Conservation (phyloP, 2,888 invertebrate genomes). For the Zaprionus lineosus region DNA sequence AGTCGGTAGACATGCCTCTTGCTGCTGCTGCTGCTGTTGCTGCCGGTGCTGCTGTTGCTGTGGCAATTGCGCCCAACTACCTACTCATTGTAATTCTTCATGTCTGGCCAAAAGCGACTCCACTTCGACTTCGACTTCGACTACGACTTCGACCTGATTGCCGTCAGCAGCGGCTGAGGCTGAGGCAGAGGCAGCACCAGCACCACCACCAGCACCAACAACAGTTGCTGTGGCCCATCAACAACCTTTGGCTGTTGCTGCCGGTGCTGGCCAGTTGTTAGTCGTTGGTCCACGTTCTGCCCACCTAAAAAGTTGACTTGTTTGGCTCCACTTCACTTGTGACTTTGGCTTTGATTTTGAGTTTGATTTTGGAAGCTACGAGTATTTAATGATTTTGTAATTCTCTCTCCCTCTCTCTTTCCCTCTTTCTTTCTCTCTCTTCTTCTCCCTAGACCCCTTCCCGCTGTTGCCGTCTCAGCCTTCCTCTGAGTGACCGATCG, state of each 20-base stretch:
- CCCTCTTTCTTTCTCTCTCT: not conserved
- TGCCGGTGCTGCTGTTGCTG: conserved; percentile 35
- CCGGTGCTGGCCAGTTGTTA: conserved; percentile 32
- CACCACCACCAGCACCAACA: conserved; percentile 32
- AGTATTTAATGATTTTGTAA: conserved; percentile 74
- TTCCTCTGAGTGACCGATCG: conserved; percentile 31
- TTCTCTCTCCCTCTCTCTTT: conserved; percentile 22
- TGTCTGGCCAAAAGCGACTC: conserved; percentile 70
- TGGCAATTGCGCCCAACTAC: conserved; percentile 78
- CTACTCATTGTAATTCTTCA: conserved; percentile 78
- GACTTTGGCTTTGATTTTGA: conserved; percentile 67
- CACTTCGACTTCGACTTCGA: conserved; percentile 49
- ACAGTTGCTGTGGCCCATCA: conserved; percentile 60
- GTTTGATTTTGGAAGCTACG: conserved; percentile 67
- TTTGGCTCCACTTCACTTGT: conserved; percentile 71
- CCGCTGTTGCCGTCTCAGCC: too few species aligned
- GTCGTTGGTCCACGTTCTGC: conserved; percentile 56
- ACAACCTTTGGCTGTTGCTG: conserved; percentile 55
- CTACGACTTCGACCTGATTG: conserved; percentile 70
- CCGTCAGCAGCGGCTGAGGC: conserved; percentile 55
- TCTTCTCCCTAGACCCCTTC: too few species aligned
- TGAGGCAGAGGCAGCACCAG: conserved; percentile 27
- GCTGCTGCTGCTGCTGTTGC: conserved; percentile 30
- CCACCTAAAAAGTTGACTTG: conserved; percentile 73
- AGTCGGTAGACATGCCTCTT: conserved; percentile 44